phyloP scores from a whole-genome alignment of 2,113 vertebrate genomes.

The Rhombomys opimus region DNA sequence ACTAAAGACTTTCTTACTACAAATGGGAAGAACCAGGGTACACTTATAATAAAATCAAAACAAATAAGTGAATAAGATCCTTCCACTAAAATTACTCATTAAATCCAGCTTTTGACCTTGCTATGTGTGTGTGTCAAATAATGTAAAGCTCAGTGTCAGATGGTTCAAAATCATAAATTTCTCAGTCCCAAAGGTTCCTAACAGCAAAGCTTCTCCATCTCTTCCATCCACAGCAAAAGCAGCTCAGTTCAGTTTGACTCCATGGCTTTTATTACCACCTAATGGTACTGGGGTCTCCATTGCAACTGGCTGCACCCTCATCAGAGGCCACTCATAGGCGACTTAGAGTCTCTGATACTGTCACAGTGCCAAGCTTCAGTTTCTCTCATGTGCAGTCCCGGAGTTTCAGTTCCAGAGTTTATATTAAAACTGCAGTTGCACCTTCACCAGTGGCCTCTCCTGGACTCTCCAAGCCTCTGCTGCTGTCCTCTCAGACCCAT shows the following conservation, averaged over 20 bases:
- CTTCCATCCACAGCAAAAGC: neutral
- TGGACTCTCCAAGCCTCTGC: neutral
- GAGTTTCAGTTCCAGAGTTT: neutral
- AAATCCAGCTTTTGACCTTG: neutral
- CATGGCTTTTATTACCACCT: neutral
- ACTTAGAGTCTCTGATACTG: neutral
- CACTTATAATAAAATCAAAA: neutral
- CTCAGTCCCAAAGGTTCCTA: rapidly evolving
- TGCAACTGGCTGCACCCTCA: neutral
- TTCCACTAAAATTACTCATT: neutral
- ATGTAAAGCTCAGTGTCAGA: neutral
- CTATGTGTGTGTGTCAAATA: too few species aligned
- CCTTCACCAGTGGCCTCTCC: neutral
- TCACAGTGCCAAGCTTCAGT: neutral
- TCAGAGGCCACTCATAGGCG: too few species aligned
- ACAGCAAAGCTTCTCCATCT: neutral
- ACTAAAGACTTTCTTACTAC: neutral
- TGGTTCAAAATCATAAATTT: neutral
- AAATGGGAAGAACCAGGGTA: neutral
- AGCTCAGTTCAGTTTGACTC: neutral
- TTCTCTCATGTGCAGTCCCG: neutral
- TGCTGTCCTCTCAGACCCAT: neutral
- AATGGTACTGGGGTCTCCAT: neutral
- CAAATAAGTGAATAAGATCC: neutral
- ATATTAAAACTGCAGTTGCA: too few species aligned